Evolutionary conservation across 2,797 vertebrate species (phyloP), one percentile per base, ranked within the genome.

Genomic region (Acanthurus leucopareius): DNA sequence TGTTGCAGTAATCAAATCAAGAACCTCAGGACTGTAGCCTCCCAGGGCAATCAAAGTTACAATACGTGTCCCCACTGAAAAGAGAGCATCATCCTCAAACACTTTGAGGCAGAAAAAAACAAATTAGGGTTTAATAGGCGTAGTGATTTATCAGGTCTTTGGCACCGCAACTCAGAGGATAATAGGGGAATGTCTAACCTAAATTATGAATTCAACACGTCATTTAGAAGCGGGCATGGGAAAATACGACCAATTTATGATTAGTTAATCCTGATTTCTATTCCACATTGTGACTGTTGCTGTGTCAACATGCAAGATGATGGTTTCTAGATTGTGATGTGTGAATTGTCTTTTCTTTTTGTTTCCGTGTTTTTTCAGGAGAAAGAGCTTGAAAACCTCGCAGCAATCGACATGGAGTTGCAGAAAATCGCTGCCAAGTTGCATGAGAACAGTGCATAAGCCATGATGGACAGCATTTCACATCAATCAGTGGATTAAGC

Each of bases 361-460:
- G 28, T 32, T 32, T 32, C 28, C 4, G 28, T 32, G 28, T 32
- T 32, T 32, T 32, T 5, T 32, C 28, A 95, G 98, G 96, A 97
- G 79, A 97, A 96, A 59, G 95, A 98, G 77, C 93, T 98, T 88
- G 96, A 97, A 85, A 97, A 97, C 77, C 90, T 99, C 28, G 96
- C 96, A 4, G 95, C 95, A 0, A 97, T 97, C 96, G 97, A 99
- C 83, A 80, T 95, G 92, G 97, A 97, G 88, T 85, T 98, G 87
- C 97, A 98, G 95, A 97, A 97, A 86, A 97, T 98, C 35, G 96
- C 96, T 1, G 93, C 96, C 88, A 96, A 96, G 75, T 90, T 97
- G 86, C 95, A 96, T 79, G 95, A 93, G 70, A 95, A 94, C 35
- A 93, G 89, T 44, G 93, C 95, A 92, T 94, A 76, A 89, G 2